phyloP scores from a whole-genome alignment of 2,113 vertebrate genomes.

The Upupa epops region DNA sequence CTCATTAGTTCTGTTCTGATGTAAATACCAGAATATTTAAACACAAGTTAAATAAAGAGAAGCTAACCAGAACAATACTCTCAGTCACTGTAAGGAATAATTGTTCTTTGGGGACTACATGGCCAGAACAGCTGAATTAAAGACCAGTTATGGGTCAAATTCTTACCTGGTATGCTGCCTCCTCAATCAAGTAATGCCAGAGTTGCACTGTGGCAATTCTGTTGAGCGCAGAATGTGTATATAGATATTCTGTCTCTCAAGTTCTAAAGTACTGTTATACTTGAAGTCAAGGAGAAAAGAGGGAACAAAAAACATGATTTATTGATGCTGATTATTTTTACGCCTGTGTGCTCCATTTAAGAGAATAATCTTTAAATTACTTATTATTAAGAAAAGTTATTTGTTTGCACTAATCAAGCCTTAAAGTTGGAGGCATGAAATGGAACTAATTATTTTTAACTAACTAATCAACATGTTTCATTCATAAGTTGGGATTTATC shows the following conservation, averaged over 20 bases:
- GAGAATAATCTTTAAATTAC: constrained; percentile 63
- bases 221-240: constrained; percentile 44
- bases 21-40: constrained; percentile 33
- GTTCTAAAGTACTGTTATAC: constrained; percentile 28
- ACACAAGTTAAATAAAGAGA: neutral
- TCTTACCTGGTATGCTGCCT: neutral
- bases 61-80: neutral
- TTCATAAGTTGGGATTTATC: constrained; percentile 80
- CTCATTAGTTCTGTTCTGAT: neutral
- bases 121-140: constrained; percentile 17
- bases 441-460: constrained; percentile 79
- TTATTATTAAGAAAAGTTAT: constrained; percentile 68
- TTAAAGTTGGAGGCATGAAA: constrained; percentile 71
- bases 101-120: neutral
- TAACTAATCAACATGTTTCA: constrained; percentile 80
- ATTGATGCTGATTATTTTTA: constrained; percentile 54
- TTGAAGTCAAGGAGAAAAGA: constrained; percentile 27
- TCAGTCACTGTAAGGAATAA: neutral
- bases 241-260: constrained; percentile 28
- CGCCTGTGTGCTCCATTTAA: constrained; percentile 63
- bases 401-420: constrained; percentile 73
- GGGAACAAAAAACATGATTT: constrained; percentile 31
- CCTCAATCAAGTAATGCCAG: neutral
- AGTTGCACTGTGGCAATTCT: neutral
- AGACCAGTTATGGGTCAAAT: neutral